Evolutionary conservation across 2,797 vertebrate species (phyloP).

Genomic region (Sternarchorhynchus goeldii): DNA sequence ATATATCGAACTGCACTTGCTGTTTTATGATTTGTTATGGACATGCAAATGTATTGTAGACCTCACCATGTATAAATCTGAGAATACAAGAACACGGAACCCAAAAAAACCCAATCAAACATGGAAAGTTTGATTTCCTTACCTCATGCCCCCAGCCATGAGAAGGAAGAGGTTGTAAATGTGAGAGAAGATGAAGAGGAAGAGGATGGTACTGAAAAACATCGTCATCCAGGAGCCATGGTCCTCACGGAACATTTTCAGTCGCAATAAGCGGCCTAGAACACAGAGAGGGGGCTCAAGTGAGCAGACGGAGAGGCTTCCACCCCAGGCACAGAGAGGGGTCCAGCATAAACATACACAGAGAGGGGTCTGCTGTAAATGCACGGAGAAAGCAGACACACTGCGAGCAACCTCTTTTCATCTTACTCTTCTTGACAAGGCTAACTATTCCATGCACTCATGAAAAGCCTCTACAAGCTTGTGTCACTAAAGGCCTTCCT

Average conservation of each 20-base stretch:
- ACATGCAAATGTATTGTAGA: too few relatives aligned
- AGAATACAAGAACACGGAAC: background rate
- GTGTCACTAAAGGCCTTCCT: slow-evolving; percentile 2
- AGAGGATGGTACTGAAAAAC: slow-evolving; percentile 98
- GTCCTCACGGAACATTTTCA: slow-evolving; percentile 97
- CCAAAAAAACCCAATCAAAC: background rate
- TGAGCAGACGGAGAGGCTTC: background rate
- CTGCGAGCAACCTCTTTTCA: background rate
- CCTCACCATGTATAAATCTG: background rate
- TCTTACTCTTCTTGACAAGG: background rate
- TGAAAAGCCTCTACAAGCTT: background rate
- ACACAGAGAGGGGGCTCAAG: slow-evolving; percentile 11
- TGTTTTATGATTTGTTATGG: too few relatives aligned
- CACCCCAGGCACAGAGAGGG: background rate
- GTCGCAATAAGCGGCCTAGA: slow-evolving; percentile 89
- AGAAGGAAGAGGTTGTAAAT: slow-evolving; percentile 94
- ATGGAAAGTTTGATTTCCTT: slow-evolving; percentile 61
- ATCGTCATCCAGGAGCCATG: slow-evolving; percentile 99
- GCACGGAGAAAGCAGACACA: too few relatives aligned
- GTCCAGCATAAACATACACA: background rate
- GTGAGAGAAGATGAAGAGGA: slow-evolving; percentile 97
- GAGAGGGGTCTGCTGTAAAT: background rate
- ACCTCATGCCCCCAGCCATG: slow-evolving; percentile 92
- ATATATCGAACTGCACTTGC: too few relatives aligned
- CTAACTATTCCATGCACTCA: background rate